Conservation (phyloP, 2,113 vertebrate genomes). For the Microcebus jonahi region DNA sequence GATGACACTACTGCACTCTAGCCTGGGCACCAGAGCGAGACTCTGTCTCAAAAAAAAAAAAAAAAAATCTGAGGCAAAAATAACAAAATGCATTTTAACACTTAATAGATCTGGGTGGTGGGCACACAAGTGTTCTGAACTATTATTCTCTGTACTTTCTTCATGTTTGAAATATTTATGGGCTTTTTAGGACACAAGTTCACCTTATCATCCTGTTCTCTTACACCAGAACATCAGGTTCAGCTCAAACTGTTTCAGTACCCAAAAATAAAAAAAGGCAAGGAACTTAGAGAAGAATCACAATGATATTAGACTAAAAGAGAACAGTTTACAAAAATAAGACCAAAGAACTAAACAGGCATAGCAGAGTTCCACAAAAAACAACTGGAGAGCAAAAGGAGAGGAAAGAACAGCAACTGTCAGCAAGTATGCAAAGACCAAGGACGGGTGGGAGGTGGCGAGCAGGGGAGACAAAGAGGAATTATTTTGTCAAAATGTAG, state of each 20-base stretch:
- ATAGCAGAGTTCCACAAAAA: background rate
- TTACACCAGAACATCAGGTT: background rate
- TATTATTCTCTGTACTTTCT: background rate
- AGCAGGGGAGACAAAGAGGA: background rate
- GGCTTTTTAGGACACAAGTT: background rate
- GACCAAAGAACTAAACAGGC: background rate
- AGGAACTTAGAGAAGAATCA: conserved; percentile 39
- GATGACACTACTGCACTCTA: too few relatives aligned
- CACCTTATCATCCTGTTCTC: background rate
- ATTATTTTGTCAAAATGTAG: background rate
- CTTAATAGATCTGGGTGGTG: background rate
- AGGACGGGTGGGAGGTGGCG: rapidly evolving
- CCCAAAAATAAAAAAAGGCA: background rate
- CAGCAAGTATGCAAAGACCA: background rate
- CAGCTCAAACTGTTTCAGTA: background rate
- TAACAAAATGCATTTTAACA: background rate
- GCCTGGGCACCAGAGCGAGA: too few relatives aligned
- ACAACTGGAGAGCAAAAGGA: background rate
- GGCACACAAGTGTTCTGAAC: background rate
- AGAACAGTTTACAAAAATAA: conserved; percentile 9
- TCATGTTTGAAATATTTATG: background rate
- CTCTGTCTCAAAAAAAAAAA: too few relatives aligned
- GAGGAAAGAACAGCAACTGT: background rate
- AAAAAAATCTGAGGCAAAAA: background rate
- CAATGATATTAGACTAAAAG: conserved; percentile 1